Base-by-base conservation (phyloP, 2,113 vertebrate genomes). In the Myiopsitta monachus region DNA sequence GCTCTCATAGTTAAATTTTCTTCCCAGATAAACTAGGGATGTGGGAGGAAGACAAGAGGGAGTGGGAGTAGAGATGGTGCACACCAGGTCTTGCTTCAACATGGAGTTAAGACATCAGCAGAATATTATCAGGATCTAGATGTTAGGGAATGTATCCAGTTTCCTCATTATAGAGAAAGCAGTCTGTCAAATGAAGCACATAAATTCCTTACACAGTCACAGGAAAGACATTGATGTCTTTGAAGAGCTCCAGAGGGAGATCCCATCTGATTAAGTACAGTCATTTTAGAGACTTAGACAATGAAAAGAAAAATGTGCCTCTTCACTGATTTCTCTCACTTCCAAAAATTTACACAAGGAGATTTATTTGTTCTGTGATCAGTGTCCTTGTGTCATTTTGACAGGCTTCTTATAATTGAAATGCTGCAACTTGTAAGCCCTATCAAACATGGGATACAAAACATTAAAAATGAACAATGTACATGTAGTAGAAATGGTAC, bases 191-290 rank as follows among this genome's bases (percentile, higher is more conserved):
- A 88, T 47, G 91, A 89, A 81, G 76, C 23, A 87, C 80, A 83
- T 92, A 81, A 88, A 97, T 94, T 88, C 90, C 61, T 81, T 68
- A 61, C 9, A 81, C 33, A 61, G 72, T 54, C 75, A 94, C 61
- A 86, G 69, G 30, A 87, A 92, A 96, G 91, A 84, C 18, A 4
- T 7, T 51, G 64, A 66, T 78, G 80, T 59, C 88, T 95, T 78
- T 94, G 91, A 94, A 96, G 68, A 84, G 22, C 80, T 94, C 83
- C 88, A 89, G 64, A 95, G 92, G 43, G 80, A 94, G 41, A 96
- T 81, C 80, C 46, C 61, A 78, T 72, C 88, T 78, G 76, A 94
- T 86, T 87, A 90, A 91, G 64, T 67, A 73, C 69, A 90, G 44
- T 64, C 64, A 75, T 91, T 96, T 82, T 70, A 88, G 76, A 94